Evolutionary conservation across 2,797 vertebrate genomes (phyloP), one percentile per base, ranked within the genome.

Genomic region (Enteromius anoplus): DNA sequence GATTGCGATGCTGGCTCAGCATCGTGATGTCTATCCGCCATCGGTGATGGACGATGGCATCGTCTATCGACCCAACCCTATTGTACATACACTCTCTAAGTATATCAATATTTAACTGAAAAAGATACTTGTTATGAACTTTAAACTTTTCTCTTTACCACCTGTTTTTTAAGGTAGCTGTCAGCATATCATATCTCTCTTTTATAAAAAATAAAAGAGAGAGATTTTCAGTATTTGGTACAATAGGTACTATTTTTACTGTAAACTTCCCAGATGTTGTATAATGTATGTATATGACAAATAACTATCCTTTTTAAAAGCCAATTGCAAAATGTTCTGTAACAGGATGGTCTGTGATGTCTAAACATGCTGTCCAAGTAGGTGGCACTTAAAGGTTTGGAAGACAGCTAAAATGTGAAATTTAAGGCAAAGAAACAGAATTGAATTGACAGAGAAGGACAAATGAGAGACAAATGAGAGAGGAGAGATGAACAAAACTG

Each of bases 401-500:
- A 68, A 72, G 12, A 49, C 21, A 58, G 23, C 32, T 17, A 9
- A 53, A 73, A 42, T 42, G 26, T 49, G 2, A 60, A 76, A 69
- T 32, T 19, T 29, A 62, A 53, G n/a, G 7, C 9, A 34, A 42
- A 37, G 15, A 37, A 47, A 69, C 14, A 12, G 5, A 53, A 60
- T 51, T 11, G 45, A 49, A 78, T n/a, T 29, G 2, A 23, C 11
- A 19, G 19, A 78, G 37, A 73, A 64, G 23, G 26, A 26, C 37
- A 65, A 83, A 45, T 53, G 19, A 73, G 34, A 70, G 17, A 34
- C 37, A 65, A 83, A 45, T 53, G 19, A 73, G 34, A 70, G 17
- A 34, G 32, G 49, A 23, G 9, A 64, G 68, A 62, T 37, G 17
- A 76, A 5, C 32, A 53, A 55, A 75, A 53, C 17, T 55, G 21